A percentile compares a stretch with the other conserved stretches of the same genome.
Evolutionary conservation across 2,888 invertebrate genomes (phyloP).

Genomic region (Mythimna pallens): DNA sequence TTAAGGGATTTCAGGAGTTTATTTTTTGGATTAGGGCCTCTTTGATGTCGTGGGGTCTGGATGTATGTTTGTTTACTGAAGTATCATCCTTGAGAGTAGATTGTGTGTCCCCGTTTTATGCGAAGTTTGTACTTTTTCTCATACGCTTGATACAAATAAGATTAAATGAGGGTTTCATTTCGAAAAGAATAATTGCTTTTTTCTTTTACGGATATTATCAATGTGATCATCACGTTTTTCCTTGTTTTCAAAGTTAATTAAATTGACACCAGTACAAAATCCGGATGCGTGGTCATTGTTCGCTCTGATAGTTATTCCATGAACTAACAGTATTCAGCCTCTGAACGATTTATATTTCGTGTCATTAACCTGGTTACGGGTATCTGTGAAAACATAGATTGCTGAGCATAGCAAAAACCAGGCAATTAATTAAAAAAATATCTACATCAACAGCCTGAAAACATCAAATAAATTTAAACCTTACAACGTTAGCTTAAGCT

Average conservation of each 20-base stretch:
- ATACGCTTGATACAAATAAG: conserved; percentile 17
- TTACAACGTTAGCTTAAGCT: conserved; percentile 22
- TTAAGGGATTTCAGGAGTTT: conserved; percentile 87
- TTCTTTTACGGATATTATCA: background rate
- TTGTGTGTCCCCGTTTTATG: conserved; percentile 37
- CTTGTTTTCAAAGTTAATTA: conserved; percentile 2
- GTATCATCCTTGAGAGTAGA: conserved; percentile 46
- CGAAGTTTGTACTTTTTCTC: conserved; percentile 26
- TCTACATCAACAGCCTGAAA: conserved; percentile 40
- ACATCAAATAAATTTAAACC: conserved; percentile 45
- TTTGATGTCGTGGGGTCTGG: conserved; percentile 83
- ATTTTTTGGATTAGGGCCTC: conserved; percentile 86
- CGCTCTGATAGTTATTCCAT: conserved; percentile 62
- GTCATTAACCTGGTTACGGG: conserved; percentile 80
- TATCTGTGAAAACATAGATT: conserved; percentile 81
- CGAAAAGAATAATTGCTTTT: background rate
- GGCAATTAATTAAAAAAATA: conserved; percentile 85
- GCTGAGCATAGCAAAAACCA: conserved; percentile 79
- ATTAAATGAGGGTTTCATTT: background rate
- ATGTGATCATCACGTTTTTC: background rate
- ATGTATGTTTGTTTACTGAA: conserved; percentile 82
- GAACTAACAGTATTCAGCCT: conserved; percentile 67
- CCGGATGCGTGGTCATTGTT: conserved; percentile 43
- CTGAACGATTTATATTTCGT: conserved; percentile 65
- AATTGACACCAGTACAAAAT: conserved; percentile 16